Base-by-base conservation (phyloP, 2,797 vertebrate species). In the Tokudaia muenninki region DNA sequence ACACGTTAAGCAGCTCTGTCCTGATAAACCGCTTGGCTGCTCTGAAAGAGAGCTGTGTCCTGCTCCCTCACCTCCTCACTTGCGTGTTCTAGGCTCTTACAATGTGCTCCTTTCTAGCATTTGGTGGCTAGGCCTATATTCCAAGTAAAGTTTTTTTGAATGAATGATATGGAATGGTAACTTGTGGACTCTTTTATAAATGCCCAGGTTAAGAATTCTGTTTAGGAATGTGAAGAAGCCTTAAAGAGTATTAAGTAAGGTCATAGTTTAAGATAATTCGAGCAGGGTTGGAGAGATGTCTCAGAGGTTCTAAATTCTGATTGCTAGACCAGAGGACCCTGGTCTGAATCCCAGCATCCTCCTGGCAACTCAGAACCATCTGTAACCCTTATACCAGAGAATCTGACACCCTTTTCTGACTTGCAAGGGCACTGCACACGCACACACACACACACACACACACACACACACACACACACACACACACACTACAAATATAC, bases 221-320 rank as follows among this genome's bases (percentile, higher is more conserved):
- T 31, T 37, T n/a, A 52, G 61, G 77, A 79, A 50, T 78, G 83
- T 72, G 61, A 55, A 70, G 41, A 72, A 52, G 22, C 50, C 47
- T 61, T 88, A 80, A 72, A 92, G 77, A n/a, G 55, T 78, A 14
- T 89, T 65, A 59, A 74, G 34, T 82, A 94, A 95, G 31, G 72
- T 88, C 21, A 24, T 34, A 22, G 74, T 94, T 81, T 91, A 89
- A 94, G 37, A 65, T 84, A 37, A 61, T 41, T 50, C 2, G 19
- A 86, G 12, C 3, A 2, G 31, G 31, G 19, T 8, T 65, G 31
- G 41, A 47, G 31, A 86, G 61, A 50, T 50, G 29, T 11, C 61
- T n/a, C 44, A 50, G 41, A 50, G 29, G 10, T 47, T 84, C 12
- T 24, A 41, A 67, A 17, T 63, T 34, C 44, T n/a, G 61, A 1